Percentiles rank a stretch among this genome's conserved stretches.
Conservation (phyloP, 2,113 vertebrate species). For the Euleptes europaea region DNA sequence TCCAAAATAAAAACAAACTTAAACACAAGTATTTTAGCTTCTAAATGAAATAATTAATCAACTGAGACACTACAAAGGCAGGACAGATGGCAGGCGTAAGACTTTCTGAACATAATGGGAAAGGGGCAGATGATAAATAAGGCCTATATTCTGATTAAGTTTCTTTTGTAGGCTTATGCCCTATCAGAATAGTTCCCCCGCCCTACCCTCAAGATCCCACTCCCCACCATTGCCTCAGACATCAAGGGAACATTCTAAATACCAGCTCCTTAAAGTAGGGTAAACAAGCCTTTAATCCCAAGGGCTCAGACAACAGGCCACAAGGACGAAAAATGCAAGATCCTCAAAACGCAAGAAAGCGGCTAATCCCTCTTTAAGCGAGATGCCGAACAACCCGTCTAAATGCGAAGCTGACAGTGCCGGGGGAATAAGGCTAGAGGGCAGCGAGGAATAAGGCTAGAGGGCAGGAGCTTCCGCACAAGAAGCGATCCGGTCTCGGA, state of each 20-base stretch:
- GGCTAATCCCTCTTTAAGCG: fast-evolving
- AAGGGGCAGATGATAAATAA: background rate
- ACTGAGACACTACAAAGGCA: background rate
- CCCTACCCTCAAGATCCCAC: background rate
- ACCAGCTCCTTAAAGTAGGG: background rate
- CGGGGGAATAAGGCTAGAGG: background rate
- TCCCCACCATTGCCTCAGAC: fast-evolving
- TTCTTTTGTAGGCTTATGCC: background rate
- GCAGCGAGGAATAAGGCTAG: background rate
- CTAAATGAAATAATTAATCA: background rate
- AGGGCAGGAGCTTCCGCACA: background rate
- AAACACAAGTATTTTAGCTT: background rate
- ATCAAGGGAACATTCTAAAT: fast-evolving
- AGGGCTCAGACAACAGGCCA: background rate
- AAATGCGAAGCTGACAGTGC: background rate
- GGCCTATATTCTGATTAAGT: background rate
- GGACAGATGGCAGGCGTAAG: background rate
- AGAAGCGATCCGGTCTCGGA: background rate
- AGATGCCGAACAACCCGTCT: fast-evolving
- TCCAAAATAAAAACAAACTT: background rate
- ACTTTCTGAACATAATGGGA: background rate
- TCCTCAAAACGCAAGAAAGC: background rate
- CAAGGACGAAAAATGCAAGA: background rate
- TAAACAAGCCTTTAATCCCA: background rate
- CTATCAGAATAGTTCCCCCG: background rate